phyloP scores from a whole-genome alignment of 2,113 vertebrate species.

The Atherinomorus stipes region DNA sequence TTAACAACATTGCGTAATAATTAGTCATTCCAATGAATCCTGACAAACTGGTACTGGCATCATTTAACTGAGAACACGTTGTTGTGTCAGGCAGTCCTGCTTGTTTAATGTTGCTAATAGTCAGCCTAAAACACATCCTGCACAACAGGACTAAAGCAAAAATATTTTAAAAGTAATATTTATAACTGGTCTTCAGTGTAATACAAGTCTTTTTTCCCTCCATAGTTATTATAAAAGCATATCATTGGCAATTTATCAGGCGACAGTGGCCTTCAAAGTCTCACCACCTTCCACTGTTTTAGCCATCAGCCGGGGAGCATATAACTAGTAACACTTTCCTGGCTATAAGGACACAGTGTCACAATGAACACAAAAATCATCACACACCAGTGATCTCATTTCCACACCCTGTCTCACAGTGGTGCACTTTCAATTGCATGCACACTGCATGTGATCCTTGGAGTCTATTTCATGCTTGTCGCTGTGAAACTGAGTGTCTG shows the following conservation, averaged over 20 bases:
- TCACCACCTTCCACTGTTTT: conserved; percentile 71
- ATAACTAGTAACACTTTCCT: conserved; percentile 65
- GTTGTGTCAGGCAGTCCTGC: too few relatives aligned
- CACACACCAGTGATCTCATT: conserved; percentile 59
- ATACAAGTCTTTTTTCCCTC: conserved; percentile 23
- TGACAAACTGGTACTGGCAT: background rate
- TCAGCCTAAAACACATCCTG: background rate
- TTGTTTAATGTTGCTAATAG: background rate
- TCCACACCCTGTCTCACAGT: conserved; percentile 54
- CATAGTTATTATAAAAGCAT: conserved; percentile 41
- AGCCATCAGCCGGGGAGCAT: conserved; percentile 64
- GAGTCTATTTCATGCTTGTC: conserved; percentile 74
- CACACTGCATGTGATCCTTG: conserved; percentile 59
- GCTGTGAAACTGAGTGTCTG: conserved; percentile 69
- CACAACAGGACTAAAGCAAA: conserved; percentile 3
- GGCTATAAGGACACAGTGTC: conserved; percentile 44
- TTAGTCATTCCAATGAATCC: background rate
- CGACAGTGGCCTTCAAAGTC: conserved; percentile 59
- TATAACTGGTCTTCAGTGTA: conserved; percentile 31
- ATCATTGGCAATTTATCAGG: conserved; percentile 55
- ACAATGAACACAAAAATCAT: conserved; percentile 32
- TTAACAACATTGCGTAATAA: too few relatives aligned
- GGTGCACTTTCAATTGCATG: conserved; percentile 51
- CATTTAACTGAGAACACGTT: background rate
- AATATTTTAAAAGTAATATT: conserved; percentile 17